Conservation (phyloP, 2,113 vertebrate genomes). For the Haliaeetus leucogaster region DNA sequence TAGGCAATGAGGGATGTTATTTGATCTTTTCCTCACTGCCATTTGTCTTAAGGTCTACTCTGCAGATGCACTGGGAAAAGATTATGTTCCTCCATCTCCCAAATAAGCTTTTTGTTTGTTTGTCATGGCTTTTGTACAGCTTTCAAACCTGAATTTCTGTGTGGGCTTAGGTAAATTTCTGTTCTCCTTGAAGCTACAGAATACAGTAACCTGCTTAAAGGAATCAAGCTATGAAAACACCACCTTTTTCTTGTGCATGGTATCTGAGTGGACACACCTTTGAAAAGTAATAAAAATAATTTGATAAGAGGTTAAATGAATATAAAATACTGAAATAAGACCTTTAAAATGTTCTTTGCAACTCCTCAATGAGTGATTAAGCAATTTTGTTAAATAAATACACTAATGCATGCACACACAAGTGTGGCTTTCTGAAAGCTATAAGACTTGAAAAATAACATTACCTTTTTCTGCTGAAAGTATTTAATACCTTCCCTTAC, state of each 20-base stretch:
- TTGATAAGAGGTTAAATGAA: neutral
- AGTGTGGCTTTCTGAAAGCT: neutral
- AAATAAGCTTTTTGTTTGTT: slow-evolving; percentile 29
- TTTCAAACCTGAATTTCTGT: slow-evolving; percentile 12
- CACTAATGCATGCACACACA: neutral
- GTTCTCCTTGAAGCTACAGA: slow-evolving; percentile 4
- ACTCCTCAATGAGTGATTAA: neutral
- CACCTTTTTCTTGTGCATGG: neutral
- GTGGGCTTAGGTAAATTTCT: slow-evolving; percentile 15
- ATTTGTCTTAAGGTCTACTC: neutral
- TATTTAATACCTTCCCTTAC: neutral
- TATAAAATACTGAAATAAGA: neutral
- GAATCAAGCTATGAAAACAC: slow-evolving; percentile 13
- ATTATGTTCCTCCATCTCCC: neutral
- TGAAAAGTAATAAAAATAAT: neutral
- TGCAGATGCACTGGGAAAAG: neutral
- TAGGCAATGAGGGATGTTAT: neutral
- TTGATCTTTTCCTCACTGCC: slow-evolving; percentile 8
- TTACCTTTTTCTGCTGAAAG: neutral
- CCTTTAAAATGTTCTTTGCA: neutral
- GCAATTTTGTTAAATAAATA: neutral
- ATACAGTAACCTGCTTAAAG: slow-evolving; percentile 20
- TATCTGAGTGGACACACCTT: neutral
- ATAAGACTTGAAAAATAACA: neutral
- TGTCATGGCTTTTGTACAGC: slow-evolving; percentile 1